Percentiles rank a stretch among this genome's conserved stretches.
Evolutionary conservation across 2,113 vertebrate genomes (phyloP).

Genomic region (Coryphaenoides rupestris): DNA sequence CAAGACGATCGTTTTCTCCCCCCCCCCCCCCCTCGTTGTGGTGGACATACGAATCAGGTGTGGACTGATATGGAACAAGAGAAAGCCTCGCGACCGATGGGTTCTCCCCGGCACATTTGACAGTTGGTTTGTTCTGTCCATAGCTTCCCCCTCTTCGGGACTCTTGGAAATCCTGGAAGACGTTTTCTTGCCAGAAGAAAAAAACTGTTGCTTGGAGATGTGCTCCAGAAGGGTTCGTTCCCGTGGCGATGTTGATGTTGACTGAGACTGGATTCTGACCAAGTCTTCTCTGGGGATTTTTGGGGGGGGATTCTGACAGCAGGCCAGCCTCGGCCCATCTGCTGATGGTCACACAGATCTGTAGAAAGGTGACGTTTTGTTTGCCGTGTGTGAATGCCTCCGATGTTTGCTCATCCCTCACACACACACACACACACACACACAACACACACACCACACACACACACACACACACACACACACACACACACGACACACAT

Average conservation of each 20-base stretch:
- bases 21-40: too few species aligned
- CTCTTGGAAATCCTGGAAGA: conserved; percentile 34
- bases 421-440: not conserved
- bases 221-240: conserved; percentile 44
- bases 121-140: too few species aligned
- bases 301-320: conserved; percentile 30
- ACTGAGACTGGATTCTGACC: conserved; percentile 47
- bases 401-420: not conserved
- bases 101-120: too few species aligned
- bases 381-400: not conserved
- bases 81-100: too few species aligned
- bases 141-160: too few species aligned
- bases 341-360: conserved; percentile 45
- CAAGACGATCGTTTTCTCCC: too few species aligned
- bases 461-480: not conserved
- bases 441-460: conserved; percentile 7
- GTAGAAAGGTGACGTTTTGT: conserved; percentile 56
- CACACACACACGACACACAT: not conserved
- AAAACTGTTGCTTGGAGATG: conserved; percentile 43
- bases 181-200: conserved; percentile 34
- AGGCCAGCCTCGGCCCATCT: conserved; percentile 42
- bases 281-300: conserved; percentile 30
- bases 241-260: conserved; percentile 39
- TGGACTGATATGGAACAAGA: too few species aligned
- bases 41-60: too few species aligned